Percentiles rank a stretch among this genome's conserved stretches.
Conservation (phyloP, 2,888 invertebrate genomes). For the Orthosia gothica region DNA sequence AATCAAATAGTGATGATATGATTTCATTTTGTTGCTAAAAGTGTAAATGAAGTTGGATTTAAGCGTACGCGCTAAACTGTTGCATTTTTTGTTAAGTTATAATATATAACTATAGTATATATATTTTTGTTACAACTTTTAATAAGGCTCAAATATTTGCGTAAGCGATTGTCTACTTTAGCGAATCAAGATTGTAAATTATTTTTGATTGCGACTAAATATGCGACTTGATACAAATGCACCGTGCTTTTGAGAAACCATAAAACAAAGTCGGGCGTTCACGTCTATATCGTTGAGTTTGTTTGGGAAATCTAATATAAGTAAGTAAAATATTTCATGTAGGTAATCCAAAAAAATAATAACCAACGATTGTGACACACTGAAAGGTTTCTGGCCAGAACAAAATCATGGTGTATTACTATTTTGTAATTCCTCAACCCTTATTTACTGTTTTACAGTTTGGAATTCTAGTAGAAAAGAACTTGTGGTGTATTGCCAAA, state of each 20-base stretch:
- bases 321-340: neutral
- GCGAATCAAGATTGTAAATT: neutral
- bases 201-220: neutral
- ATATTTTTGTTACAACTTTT: neutral
- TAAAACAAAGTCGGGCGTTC: neutral
- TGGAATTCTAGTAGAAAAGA: neutral
- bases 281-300: neutral
- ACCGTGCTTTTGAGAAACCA: constrained; percentile 3
- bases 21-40: neutral
- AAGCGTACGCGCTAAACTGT: neutral
- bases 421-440: neutral
- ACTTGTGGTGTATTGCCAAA: constrained; percentile 2
- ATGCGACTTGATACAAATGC: constrained; percentile 7
- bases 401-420: neutral
- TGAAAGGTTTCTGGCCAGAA: neutral
- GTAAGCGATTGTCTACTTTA: constrained; percentile 40
- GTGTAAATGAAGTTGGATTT: neutral
- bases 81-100: neutral
- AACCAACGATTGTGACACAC: neutral
- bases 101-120: neutral
- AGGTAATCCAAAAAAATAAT: neutral
- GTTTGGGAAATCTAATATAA: too few relatives aligned
- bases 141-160: constrained; percentile 25
- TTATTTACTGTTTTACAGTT: neutral
- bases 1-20: neutral